Evolutionary conservation across 2,888 invertebrate species (phyloP), one percentile per base, ranked within the genome.

Genomic region (Tetragonula carbonaria): DNA sequence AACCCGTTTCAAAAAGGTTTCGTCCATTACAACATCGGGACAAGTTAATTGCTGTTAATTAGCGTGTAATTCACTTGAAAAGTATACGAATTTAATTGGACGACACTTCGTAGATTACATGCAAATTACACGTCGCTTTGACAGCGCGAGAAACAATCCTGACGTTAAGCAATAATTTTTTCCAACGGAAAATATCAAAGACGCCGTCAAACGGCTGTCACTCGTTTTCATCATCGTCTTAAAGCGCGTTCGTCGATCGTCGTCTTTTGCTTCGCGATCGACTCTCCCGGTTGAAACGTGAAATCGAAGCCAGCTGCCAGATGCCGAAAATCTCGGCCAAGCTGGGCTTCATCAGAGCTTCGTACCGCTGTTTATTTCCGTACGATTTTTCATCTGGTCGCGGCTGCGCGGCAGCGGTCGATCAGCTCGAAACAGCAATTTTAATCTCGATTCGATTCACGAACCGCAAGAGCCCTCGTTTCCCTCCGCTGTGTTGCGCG

Each of bases 391-490:
- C 62, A 59, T 63, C 33, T 28, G n/a, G n/a, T 38, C 8, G 38
- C 23, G 33, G 33, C 33, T 33, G 33, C 2, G 6, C 21, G 28
- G n/a, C 13, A 5, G 51, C 18, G 16, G 14, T 33, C n/a, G 38
- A 16, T 55, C 78, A 28, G 70, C 57, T 45, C 45, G 45, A 57
- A 38, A 71, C 57, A 66, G 59, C 67, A 73, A 65, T 74, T 72
- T 66, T 66, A 72, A 82, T 75, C 59, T 45, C 23, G 16, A 80
- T 71, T 53, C 59, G 38, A 79, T 74, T 62, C 74, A 68, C 62
- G 53, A 79, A 53, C 38, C 21, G 13, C 16, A 6, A 28, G 28
- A 6, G 62, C 21, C n/a, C 66, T 38, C 14, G 51, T 38, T 38
- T 68, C 21, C n/a, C 38, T 67, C 23, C 3, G 2, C 50, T 21